Evolutionary conservation across 2,888 invertebrate genomes (phyloP), one percentile per base, ranked within the genome.

Genomic region (Zygaena filipendulae): DNA sequence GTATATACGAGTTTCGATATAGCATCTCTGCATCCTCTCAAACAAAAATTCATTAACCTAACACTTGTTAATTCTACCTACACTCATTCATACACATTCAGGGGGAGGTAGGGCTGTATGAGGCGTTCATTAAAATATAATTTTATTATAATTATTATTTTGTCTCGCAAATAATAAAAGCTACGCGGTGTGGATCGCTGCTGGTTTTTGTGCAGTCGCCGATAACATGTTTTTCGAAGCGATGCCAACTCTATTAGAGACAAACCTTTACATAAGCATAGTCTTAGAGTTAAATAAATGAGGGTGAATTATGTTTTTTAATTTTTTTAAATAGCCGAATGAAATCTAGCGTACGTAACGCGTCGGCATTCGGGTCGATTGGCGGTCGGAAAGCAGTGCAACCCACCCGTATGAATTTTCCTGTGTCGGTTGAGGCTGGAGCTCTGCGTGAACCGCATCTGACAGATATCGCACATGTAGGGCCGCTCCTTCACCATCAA

Each of bases 341-440:
- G n/a, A 50, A 42, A 42, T 29, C 43, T 43, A 40, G 48, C 50
- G 52, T 54, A 49, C 57, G 54, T 57, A 62, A 67, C 69, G 63
- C 52, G 61, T 69, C 70, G 70, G 71, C 70, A 72, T 67, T 61
- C 59, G 60, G 52, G 49, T 46, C 43, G 47, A 55, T 58, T 58
- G 53, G 51, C 55, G 52, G 51, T 46, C 58, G 51, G 48, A 45
- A 50, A 52, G 46, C 33, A 52, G 45, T 47, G 51, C 40, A 61
- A 79, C 81, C 68, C 74, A 82, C 82, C 82, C 58, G 86, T 86
- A 57, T 87, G 87, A 47, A 86, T 86, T 59, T 86, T 83, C 71
- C 85, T 86, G 74, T 87, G 87, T 51, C 86, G 83, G 70, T 87
- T 87, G 55, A 87, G 80, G 61, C 86, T 86, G 72, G 86, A 86